Conservation (phyloP, 1,140 invertebrate species). For the Drosophila pallidifrons region DNA sequence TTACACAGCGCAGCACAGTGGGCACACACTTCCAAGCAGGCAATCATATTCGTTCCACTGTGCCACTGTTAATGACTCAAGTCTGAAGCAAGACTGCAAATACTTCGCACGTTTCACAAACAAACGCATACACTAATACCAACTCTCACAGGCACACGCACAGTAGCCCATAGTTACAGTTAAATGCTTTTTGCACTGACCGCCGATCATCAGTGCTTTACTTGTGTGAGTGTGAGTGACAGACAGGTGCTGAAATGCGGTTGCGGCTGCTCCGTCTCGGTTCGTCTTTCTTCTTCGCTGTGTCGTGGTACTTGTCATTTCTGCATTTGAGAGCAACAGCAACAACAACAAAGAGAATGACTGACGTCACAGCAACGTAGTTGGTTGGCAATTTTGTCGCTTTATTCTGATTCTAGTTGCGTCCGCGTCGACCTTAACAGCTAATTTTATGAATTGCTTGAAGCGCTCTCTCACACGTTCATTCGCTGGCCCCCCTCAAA, state of each 20-base stretch:
- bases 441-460: slow-evolving; percentile 47
- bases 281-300: slow-evolving; percentile 1
- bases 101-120: slow-evolving; percentile 66
- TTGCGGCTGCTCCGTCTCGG: slow-evolving; percentile 21
- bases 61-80: slow-evolving; percentile 66
- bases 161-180: slow-evolving; percentile 51
- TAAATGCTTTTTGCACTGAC: slow-evolving; percentile 46
- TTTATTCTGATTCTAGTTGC: slow-evolving; percentile 29
- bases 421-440: slow-evolving; percentile 45
- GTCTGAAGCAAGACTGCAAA: slow-evolving; percentile 45
- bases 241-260: slow-evolving; percentile 54
- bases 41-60: slow-evolving; percentile 49
- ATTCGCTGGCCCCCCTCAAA: slow-evolving; percentile 14
- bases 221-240: slow-evolving; percentile 20
- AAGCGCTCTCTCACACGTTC: background rate
- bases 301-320: slow-evolving; percentile 24
- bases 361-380: slow-evolving; percentile 40
- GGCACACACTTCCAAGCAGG: background rate
- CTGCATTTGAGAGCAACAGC: slow-evolving; percentile 12
- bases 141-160: background rate
- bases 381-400: slow-evolving; percentile 8
- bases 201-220: slow-evolving; percentile 36
- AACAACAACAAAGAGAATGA: background rate
- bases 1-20: slow-evolving; percentile 17
- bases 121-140: slow-evolving; percentile 5